Evolutionary conservation across 35 echinoderm and acorn worm species (phyloP).

Genomic region (Stichopus chloronotus): DNA sequence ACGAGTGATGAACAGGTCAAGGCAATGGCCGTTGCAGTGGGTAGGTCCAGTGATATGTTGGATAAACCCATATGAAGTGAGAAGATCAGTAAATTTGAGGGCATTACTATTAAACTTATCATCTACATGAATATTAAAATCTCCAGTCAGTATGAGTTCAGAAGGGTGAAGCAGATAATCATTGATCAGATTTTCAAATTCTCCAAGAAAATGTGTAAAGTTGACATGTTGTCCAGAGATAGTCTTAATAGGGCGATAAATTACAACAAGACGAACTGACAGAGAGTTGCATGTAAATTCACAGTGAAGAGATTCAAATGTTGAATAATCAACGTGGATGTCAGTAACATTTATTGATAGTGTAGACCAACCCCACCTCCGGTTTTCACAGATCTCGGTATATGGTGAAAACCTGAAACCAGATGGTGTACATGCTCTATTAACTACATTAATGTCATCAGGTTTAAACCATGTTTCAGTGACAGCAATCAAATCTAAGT

Average conservation of each 20-base stretch:
- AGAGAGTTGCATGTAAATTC: slow-evolving; percentile 13
- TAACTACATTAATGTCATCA: slow-evolving; percentile 21
- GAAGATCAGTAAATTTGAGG: slow-evolving; percentile 50
- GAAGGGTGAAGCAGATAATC: slow-evolving; percentile 30
- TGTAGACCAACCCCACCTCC: slow-evolving; percentile 65
- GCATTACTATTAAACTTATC: neutral
- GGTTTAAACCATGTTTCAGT: slow-evolving; percentile 73
- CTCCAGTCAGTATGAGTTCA: slow-evolving; percentile 53
- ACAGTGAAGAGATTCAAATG: slow-evolving; percentile 60
- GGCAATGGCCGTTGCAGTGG: slow-evolving; percentile 65
- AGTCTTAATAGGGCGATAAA: slow-evolving; percentile 56
- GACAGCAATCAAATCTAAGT: slow-evolving; percentile 69
- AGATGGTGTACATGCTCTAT: slow-evolving; percentile 27
- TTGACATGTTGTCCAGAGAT: neutral
- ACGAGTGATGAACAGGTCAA: slow-evolving; percentile 67
- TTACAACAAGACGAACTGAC: slow-evolving; percentile 48
- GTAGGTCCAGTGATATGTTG: slow-evolving; percentile 67
- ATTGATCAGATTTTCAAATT: slow-evolving; percentile 56
- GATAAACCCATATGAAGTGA: slow-evolving; percentile 44
- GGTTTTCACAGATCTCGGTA: slow-evolving; percentile 36
- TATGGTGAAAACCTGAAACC: slow-evolving; percentile 59
- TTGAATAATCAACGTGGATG: neutral
- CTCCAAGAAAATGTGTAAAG: slow-evolving; percentile 39
- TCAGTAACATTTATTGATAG: neutral
- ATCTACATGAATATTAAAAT: slow-evolving; percentile 67